These are phyloP conservation scores for Diarsia rubi DNA, from an alignment of 2,888 invertebrate species.

Conservation along the genomic window DNA sequence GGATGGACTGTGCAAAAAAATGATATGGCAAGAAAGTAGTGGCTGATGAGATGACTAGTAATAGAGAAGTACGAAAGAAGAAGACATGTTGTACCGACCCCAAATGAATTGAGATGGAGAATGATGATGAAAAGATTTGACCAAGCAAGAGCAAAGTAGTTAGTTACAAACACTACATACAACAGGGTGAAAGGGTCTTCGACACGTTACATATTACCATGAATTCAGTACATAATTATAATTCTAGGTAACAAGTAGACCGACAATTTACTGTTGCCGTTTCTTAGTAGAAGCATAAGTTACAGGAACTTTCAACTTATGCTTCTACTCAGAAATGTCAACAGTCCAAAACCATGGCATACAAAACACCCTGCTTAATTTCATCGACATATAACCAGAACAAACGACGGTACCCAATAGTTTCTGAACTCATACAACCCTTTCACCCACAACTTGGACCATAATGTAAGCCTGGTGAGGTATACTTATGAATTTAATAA, in stretches of 20 bases:
- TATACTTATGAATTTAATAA: constrained; percentile 88
- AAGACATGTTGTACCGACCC: no score
- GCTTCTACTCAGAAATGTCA: neutral
- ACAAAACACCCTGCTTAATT: constrained; percentile 18
- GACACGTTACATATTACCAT: neutral
- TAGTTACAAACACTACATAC: neutral
- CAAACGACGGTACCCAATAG: constrained; percentile 39
- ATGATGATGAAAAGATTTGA: neutral
- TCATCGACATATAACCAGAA: constrained; percentile 20
- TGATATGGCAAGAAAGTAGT: no score
- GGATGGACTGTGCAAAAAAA: no score
- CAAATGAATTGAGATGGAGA: no score
- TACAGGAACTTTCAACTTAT: neutral
- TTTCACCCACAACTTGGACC: constrained; percentile 70
- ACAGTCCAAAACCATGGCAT: constrained; percentile 10
- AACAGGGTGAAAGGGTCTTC: neutral
- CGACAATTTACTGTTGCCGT: no score
- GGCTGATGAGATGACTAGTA: no score
- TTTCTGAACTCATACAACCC: constrained; percentile 50
- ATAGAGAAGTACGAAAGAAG: no score
- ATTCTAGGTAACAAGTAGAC: neutral
- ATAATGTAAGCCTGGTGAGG: constrained; percentile 70
- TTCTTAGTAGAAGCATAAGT: no score
- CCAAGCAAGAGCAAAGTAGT: neutral
- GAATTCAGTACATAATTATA: neutral